Evolutionary conservation across 1,140 invertebrate genomes (phyloP).

Genomic region (Sitodiplosis mosellana): DNA sequence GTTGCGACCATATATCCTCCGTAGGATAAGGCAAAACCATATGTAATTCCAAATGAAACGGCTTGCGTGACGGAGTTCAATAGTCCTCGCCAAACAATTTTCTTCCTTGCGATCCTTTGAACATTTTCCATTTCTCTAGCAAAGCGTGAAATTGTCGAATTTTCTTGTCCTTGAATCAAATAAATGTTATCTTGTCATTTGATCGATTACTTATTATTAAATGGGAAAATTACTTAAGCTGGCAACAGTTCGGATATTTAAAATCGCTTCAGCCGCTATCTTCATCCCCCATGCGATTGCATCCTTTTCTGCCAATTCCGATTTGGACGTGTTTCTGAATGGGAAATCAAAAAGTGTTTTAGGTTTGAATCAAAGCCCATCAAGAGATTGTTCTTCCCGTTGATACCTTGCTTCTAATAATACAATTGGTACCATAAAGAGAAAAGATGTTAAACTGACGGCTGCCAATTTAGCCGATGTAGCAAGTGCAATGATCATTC

Average conservation of each 20-base stretch:
- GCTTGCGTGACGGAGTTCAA: constrained; percentile 64
- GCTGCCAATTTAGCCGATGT: constrained; percentile 67
- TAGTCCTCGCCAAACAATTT: constrained; percentile 45
- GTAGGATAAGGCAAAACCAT: constrained; percentile 62
- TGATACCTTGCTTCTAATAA: constrained; percentile 43
- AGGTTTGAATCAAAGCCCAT: not conserved
- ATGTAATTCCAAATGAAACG: constrained; percentile 61
- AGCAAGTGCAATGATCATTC: constrained; percentile 49
- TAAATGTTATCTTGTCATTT: no score
- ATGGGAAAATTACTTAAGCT: constrained; percentile 32
- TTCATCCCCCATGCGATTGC: constrained; percentile 43
- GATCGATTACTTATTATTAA: not conserved
- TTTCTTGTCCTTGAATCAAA: constrained; percentile 8
- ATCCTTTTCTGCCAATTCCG: constrained; percentile 37
- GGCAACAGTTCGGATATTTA: constrained; percentile 55
- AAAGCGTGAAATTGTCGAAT: constrained; percentile 36
- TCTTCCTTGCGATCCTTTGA: constrained; percentile 30
- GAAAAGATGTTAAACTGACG: constrained; percentile 54
- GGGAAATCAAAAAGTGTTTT: not conserved
- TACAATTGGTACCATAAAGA: constrained; percentile 52
- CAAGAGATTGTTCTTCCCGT: constrained; percentile 10
- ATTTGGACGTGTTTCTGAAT: constrained; percentile 33
- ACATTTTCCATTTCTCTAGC: constrained; percentile 32
- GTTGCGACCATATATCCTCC: constrained; percentile 58
- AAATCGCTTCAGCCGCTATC: constrained; percentile 56